A percentile compares a stretch with the other conserved stretches of the same genome.
These are phyloP conservation scores for Brachionus rubens DNA, from an alignment of 1,140 invertebrate species.

Conservation along the genomic window DNA sequence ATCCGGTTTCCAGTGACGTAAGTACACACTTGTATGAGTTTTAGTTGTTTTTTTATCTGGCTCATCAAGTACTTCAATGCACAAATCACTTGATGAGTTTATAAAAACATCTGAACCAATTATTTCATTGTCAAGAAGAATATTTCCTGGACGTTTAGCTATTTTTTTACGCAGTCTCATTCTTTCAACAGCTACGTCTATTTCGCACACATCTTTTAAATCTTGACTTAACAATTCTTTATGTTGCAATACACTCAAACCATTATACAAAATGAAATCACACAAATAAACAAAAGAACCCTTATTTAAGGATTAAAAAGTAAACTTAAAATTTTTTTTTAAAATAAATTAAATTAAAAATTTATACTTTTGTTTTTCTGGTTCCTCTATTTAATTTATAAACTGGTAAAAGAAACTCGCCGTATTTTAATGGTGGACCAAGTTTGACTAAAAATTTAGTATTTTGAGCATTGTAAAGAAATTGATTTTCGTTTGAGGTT, in stretches of 20 bases:
- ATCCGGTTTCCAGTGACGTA: slow-evolving; percentile 34
- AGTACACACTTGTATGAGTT: background rate
- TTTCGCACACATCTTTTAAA: slow-evolving; percentile 18
- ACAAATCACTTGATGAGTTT: slow-evolving; percentile 5
- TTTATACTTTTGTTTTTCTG: background rate
- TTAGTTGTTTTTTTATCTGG: slow-evolving; percentile 7
- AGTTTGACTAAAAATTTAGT: slow-evolving; percentile 35
- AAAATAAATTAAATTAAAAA: background rate
- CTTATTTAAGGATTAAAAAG: background rate
- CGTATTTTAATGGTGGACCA: slow-evolving; percentile 12
- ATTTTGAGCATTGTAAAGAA: slow-evolving; percentile 3
- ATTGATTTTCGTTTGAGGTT: slow-evolving; percentile 14
- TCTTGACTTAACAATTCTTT: slow-evolving; percentile 16
- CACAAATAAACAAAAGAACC: slow-evolving; percentile 35
- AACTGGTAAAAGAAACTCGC: slow-evolving; percentile 16
- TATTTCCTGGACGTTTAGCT: slow-evolving; percentile 14
- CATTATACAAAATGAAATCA: slow-evolving; percentile 19
- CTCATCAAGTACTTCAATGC: slow-evolving; percentile 16
- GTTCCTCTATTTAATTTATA: slow-evolving; percentile 3
- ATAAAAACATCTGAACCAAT: slow-evolving; percentile 31
- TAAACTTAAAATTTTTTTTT: background rate
- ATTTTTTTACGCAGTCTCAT: slow-evolving; percentile 34
- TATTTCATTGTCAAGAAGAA: slow-evolving; percentile 14
- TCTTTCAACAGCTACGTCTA: background rate
- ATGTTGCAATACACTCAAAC: background rate